These are phyloP conservation scores for Drosophila incognita DNA, from an alignment of 2,888 invertebrate genomes.

Conservation along the genomic window DNA sequence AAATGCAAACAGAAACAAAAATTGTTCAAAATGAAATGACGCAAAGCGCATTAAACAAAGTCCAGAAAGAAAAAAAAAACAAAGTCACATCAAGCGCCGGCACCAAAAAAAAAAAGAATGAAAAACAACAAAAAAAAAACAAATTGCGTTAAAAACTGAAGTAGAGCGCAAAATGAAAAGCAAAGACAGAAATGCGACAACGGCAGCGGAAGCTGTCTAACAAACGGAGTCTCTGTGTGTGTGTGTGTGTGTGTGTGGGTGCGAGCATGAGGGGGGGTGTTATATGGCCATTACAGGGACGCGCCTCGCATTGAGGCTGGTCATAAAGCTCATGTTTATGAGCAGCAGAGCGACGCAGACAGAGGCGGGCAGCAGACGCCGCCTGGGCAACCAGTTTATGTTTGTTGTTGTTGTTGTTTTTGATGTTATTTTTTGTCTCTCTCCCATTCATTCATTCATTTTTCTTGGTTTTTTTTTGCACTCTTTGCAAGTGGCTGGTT, in stretches of 20 bases:
- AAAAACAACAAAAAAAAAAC: constrained; percentile 32
- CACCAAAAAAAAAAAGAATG: constrained; percentile 32
- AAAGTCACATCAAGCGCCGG: constrained; percentile 58
- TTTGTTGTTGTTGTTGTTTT: constrained; percentile 27
- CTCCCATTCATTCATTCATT: constrained; percentile 42
- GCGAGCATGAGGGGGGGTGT: constrained; percentile 17
- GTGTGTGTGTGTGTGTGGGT: constrained; percentile 29
- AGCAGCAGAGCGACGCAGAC: constrained; percentile 36
- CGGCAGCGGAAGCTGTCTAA: constrained; percentile 70
- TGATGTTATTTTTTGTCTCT: constrained; percentile 26
- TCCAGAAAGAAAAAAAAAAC: constrained; percentile 41
- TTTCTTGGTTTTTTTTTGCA: constrained; percentile 28
- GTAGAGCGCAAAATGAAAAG: constrained; percentile 60
- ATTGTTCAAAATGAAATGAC: constrained; percentile 70
- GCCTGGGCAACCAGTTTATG: constrained; percentile 58
- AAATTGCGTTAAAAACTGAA: constrained; percentile 61
- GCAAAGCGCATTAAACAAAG: constrained; percentile 75
- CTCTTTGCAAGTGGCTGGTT: constrained; percentile 47
- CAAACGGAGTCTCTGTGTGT: constrained; percentile 46
- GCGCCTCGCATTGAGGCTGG: constrained; percentile 67
- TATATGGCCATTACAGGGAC: constrained; percentile 40
- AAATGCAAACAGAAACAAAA: constrained; percentile 61
- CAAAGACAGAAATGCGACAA: constrained; percentile 46
- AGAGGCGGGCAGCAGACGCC: constrained; percentile 27
- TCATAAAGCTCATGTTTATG: constrained; percentile 69